Conservation (phyloP, 1,140 invertebrate genomes). For the Caenorhabditis tropicalis region DNA sequence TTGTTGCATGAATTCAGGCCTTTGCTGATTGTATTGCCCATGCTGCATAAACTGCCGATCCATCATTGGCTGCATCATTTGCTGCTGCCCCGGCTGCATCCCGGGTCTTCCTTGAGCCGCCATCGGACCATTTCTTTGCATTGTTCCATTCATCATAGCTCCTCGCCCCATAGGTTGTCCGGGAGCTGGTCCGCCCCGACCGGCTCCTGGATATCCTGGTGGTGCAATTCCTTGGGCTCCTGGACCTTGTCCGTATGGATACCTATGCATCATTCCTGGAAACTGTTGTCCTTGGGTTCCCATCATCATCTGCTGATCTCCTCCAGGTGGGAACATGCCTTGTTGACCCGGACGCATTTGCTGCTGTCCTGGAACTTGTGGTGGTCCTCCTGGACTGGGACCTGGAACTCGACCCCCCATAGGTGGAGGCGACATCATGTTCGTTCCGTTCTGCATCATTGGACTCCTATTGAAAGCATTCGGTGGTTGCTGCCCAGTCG, state of each 20-base stretch:
- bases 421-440: slow-evolving; percentile 19
- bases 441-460: slow-evolving; percentile 38
- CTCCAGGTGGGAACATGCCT: not conserved
- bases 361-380: slow-evolving; percentile 15
- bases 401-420: slow-evolving; percentile 25
- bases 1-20: slow-evolving; percentile 1
- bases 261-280: slow-evolving; percentile 18
- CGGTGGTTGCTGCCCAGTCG: not conserved
- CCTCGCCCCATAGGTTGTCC: slow-evolving; percentile 41
- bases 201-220: slow-evolving; percentile 10
- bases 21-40: not conserved
- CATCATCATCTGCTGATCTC: slow-evolving; percentile 44
- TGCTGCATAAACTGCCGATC: slow-evolving; percentile 24
- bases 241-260: not conserved
- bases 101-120: slow-evolving; percentile 10
- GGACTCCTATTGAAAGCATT: slow-evolving; percentile 34
- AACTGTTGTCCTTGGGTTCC: slow-evolving; percentile 9
- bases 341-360: slow-evolving; percentile 12
- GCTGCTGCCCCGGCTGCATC: slow-evolving; percentile 17
- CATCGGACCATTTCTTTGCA: slow-evolving; percentile 16
- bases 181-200: slow-evolving; percentile 6
- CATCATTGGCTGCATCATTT: slow-evolving; percentile 32
- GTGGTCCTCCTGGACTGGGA: slow-evolving; percentile 1
- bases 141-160: slow-evolving; percentile 50
- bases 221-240: slow-evolving; percentile 16